Conservation (phyloP, 2,888 invertebrate species). For the Habrosyne pyritoides region DNA sequence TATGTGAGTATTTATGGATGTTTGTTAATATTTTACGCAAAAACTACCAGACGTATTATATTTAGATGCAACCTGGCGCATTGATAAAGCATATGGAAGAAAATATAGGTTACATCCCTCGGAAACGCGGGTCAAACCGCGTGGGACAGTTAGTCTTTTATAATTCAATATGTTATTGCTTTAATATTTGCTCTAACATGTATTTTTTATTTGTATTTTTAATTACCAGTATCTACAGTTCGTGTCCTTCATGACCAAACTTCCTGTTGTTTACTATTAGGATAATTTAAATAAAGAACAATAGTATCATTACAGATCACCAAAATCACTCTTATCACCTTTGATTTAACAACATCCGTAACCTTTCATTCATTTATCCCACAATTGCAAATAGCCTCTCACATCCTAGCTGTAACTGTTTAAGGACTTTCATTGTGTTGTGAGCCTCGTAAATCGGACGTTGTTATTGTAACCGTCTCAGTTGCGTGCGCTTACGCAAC, state of each 20-base stretch:
- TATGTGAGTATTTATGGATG: no score
- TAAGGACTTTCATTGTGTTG: conserved; percentile 24
- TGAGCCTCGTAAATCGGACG: conserved; percentile 23
- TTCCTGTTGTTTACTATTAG: no score
- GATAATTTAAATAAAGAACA: not conserved
- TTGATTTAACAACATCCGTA: not conserved
- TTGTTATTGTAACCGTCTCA: conserved; percentile 42
- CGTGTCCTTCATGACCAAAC: no score
- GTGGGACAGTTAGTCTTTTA: no score
- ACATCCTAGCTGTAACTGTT: conserved; percentile 18
- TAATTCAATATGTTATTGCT: no score
- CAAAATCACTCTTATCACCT: not conserved
- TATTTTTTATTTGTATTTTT: not conserved
- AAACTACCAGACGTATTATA: no score
- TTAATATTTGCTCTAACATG: not conserved
- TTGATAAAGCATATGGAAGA: no score
- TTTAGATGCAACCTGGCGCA: no score
- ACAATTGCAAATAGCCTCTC: conserved; percentile 13
- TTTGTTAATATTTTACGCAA: no score
- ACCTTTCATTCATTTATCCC: conserved; percentile 5
- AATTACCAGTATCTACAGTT: no score
- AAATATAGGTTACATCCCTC: no score
- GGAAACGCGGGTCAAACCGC: no score
- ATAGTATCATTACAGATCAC: not conserved
- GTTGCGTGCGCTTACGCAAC: conserved; percentile 63